Base-by-base conservation (phyloP, 2,797 vertebrate species). In the Megaceryle alcyon region DNA sequence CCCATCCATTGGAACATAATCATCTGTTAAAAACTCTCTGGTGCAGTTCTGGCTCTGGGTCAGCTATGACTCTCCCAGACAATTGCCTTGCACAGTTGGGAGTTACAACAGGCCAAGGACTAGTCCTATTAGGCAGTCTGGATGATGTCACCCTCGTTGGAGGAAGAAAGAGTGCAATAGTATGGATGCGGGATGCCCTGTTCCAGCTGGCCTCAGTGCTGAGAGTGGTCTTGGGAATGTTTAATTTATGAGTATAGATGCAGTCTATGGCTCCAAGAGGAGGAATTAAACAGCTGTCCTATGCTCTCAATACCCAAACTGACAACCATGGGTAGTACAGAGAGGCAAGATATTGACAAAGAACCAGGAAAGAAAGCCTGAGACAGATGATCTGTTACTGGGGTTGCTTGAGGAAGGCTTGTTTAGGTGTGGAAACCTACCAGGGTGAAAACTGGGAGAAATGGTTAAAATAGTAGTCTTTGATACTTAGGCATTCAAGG, bases 231-330 rank as follows among this genome's bases (percentile, higher is more conserved):
- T 49, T 81, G 44, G 37, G 85, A 94, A 95, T 90, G 79, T 90
- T 94, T 94, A 94, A 95, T 94, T 97, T 95, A 94, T 94, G 61
- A 91, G 49, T n/a, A 75, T 88, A 65, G 61, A 86, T 86, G 44
- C 28, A 83, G 57, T 19, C 65, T 61, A 1, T 5, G 6, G 53
- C 69, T 90, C 90, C 96, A 97, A 88, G 35, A 83, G 41, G 13
- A 81, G 54, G 69, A 88, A 91, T 63, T 86, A 90, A 95, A 86
- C 91, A 92, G 61, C 91, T 92, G 82, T 88, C 79, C 90, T 64
- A 11, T 10, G 44, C 37, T 91, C 31, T 90, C 53, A 17, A 33
- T 33, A 85, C 57, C 80, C 29, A 19, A 89, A 68, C 25, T 78
- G 64, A 37, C 76, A 94, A 10, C 65, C 14, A 2, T 9, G 69